Evolutionary conservation across 2,113 vertebrate species (phyloP), one percentile per base, ranked within the genome.

Genomic region (Phainopepla nitens): DNA sequence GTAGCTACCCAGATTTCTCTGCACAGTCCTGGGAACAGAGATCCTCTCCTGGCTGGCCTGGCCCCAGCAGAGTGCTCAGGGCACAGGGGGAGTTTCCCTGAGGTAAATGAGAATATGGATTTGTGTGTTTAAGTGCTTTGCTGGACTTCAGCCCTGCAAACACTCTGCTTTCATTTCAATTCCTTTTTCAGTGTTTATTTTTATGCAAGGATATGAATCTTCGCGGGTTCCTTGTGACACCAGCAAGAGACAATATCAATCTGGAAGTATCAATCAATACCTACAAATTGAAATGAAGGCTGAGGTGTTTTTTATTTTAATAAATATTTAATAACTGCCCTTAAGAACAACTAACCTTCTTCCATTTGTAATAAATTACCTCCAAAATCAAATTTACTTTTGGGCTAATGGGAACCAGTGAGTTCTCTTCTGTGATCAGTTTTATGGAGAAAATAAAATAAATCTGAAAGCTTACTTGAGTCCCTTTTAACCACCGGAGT

Each of bases 131-230:
- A 36, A 96, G 75, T 94, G 71, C 75, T 96, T 15, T 90, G 57
- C 58, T 97, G 95, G 92, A 88, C 44, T 21, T 7, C 70, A 91
- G 90, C 82, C 87, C 71, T 44, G 70, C 87, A 86, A 47, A 94
- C 76, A 62, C 69, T 80, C 57, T 12, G 76, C 29, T 77, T 57
- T 28, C 58, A 44, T 27, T 47, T 16, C 29, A 31, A 10, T 36
- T 6, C 36, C 23, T 19, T 21, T 20, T 28, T 22, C 16, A 41
- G 45, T 8, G 61, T 62, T 78, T 68, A 51, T 69, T 91, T 94
- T 87, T 72, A 14, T 14, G 13, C 35, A 18, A 28, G 73, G 66
- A 23, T 22, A 13, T 15, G 27, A 68, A 76, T 65, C 65, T 78
- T 33, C 78, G 56, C 17, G 7, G 31, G 15, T 54, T 78, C 29